These are phyloP conservation scores for Electrophaes corylata DNA, from an alignment of 2,888 invertebrate species.

Conservation along the genomic window DNA sequence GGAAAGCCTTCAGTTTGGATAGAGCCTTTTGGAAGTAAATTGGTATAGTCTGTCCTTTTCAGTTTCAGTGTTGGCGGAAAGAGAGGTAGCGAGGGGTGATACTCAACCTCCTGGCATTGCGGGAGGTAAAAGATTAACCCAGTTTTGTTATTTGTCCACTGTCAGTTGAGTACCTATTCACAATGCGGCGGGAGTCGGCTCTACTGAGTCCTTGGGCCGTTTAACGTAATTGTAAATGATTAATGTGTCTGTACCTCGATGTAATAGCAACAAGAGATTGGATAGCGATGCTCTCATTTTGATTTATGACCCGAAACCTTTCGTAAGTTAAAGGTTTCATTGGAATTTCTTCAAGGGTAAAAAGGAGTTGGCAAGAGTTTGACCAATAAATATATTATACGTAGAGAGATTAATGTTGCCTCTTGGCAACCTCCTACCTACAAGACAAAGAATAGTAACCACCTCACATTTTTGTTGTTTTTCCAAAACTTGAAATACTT, in stretches of 20 bases:
- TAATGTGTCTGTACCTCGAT: constrained; percentile 74
- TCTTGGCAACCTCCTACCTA: constrained; percentile 14
- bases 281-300: constrained; percentile 67
- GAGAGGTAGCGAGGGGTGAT: constrained; percentile 69
- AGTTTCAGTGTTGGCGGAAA: constrained; percentile 60
- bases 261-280: constrained; percentile 74
- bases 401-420: constrained; percentile 14
- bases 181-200: constrained; percentile 79
- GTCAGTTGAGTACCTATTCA: constrained; percentile 83
- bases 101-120: constrained; percentile 69
- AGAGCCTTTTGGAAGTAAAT: constrained; percentile 58
- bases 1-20: constrained; percentile 41
- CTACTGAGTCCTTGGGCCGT: constrained; percentile 75
- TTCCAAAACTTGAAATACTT: not conserved
- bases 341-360: constrained; percentile 42
- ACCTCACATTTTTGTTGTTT: not conserved
- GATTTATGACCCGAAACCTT: constrained; percentile 67
- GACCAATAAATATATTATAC: constrained; percentile 16
- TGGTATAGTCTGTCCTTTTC: constrained; percentile 63
- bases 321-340: constrained; percentile 51
- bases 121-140: constrained; percentile 84
- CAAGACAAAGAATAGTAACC: not conserved
- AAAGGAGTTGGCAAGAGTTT: constrained; percentile 29
- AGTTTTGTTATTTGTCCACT: constrained; percentile 85
- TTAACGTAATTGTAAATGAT: constrained; percentile 84